Base-by-base conservation (phyloP, 1,140 invertebrate species). In the Bombyx mandarina region DNA sequence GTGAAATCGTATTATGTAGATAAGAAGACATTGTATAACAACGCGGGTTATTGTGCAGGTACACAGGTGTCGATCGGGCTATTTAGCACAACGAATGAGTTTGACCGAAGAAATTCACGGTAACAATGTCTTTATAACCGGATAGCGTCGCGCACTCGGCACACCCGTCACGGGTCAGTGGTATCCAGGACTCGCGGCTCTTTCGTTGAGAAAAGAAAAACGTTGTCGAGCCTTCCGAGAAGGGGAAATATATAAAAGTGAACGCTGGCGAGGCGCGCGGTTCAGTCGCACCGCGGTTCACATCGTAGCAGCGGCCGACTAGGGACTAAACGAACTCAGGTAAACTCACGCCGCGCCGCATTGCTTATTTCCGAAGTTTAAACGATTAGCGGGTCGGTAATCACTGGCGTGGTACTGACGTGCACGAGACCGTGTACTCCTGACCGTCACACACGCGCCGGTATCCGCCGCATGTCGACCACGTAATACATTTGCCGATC, bases 161-260 rank as follows among this genome's bases (percentile, higher is more conserved):
- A 48, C 46, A 18, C 54, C 45, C 60, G 60, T 60, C 61, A 60
- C 61, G 55, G 61, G 63, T 63, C 66, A 66, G 61, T 58, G 56
- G 59, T 63, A 60, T 56, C 58, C 59, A 61, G 66, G 63, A 69
- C 56, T 43, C 59, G 42, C 43, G 53, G 61, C 54, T 65, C 58
- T 66, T 58, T 53, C 57, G 58, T 56, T 8, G 35, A 58, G 60
- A 52, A 55, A 60, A 62, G 43, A 65, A 62, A 64, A 54, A 60
- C 49, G 49, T 57, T 51, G 48, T 54, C 43, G 45, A 56, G 54
- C 55, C 66, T 59, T 65, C 60, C 56, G 57, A 71, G 79, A 61
- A 75, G 73, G 77, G 75, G 76, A 65, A 79, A 63, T 64, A 67
- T 82, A 82, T 80, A 82, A 73, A 81, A 84, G 72, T 66, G 69